Evolutionary conservation across 2,113 vertebrate genomes (phyloP), one percentile per base, ranked within the genome.

Genomic region (Heliornis fulica): DNA sequence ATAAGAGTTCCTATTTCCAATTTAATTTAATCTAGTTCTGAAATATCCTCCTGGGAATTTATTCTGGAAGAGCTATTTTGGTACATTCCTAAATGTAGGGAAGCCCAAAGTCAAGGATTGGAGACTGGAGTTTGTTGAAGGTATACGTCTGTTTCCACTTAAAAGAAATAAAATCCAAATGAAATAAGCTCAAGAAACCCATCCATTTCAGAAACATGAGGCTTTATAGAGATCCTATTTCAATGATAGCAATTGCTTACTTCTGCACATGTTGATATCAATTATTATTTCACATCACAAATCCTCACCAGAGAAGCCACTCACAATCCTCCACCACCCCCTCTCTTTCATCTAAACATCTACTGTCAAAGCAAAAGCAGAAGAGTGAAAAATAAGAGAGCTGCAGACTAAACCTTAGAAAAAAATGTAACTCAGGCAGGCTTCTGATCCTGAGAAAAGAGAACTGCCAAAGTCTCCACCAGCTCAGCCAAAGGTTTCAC

Each of bases 1-100:
- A 90, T 90, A 92, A 96, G 88, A 57, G 51, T 60, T 75, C 61
- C 64, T 89, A 81, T 92, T 96, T 97, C 83, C 68, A 89, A 83
- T 92, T 97, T 90, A 92, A 92, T 93, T 92, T 92, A 92, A 96
- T 92, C 94, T 93, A 90, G 64, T 94, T 95, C 79, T 87, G 90
- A 96, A 95, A 91, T 89, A 93, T 60, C n/a, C 94, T 92, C 94
- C 54, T n/a, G 72, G 36, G 95, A 92, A 29, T 43, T 96, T 96
- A 83, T 70, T 91, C 78, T 72, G 50, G 93, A 94, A 83, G 83
- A 91, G 84, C 61, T 96, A 71, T 92, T 96, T 83, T 77, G 79
- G 60, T 94, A 75, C 31, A 41, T 87, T 92, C 93, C 68, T 71
- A 96, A 92, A 91, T 40, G 38, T 26, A 95, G 82, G 72, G 79